These are phyloP conservation scores for Calidris pygmaea DNA, from an alignment of 2,113 vertebrate genomes.

Conservation along the genomic window DNA sequence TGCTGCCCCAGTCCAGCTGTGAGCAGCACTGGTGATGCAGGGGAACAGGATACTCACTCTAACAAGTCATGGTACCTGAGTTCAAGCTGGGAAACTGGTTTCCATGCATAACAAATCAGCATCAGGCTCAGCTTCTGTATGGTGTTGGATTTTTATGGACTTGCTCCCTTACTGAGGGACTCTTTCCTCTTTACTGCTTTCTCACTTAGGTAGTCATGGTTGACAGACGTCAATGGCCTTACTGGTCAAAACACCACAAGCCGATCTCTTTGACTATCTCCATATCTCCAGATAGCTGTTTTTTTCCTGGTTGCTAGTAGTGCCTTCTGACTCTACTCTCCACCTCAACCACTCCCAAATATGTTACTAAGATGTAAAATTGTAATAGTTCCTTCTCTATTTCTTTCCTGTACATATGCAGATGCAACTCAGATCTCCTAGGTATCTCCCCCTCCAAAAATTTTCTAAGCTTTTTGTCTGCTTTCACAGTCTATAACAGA, in stretches of 20 bases:
- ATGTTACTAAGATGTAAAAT: neutral
- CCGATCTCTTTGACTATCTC: neutral
- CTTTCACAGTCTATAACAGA: neutral
- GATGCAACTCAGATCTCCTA: neutral
- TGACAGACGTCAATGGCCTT: neutral
- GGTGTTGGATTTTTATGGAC: neutral
- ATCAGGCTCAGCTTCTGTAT: neutral
- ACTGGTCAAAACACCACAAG: neutral
- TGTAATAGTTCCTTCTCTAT: neutral
- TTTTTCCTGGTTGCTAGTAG: neutral
- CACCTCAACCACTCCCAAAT: neutral
- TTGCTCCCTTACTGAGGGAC: neutral
- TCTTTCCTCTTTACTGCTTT: neutral
- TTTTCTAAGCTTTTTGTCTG: fast-evolving
- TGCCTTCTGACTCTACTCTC: neutral
- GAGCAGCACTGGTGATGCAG: fast-evolving
- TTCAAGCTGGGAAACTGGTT: neutral
- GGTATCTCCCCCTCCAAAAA: fast-evolving
- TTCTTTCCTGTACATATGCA: neutral
- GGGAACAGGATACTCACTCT: neutral
- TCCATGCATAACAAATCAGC: fast-evolving
- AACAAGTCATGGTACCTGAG: neutral
- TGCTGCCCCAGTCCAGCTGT: neutral
- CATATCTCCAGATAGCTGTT: neutral
- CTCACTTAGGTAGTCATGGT: neutral